phyloP scores from a whole-genome alignment of 2,797 vertebrate species.

The Phaenicophaeus curvirostris region DNA sequence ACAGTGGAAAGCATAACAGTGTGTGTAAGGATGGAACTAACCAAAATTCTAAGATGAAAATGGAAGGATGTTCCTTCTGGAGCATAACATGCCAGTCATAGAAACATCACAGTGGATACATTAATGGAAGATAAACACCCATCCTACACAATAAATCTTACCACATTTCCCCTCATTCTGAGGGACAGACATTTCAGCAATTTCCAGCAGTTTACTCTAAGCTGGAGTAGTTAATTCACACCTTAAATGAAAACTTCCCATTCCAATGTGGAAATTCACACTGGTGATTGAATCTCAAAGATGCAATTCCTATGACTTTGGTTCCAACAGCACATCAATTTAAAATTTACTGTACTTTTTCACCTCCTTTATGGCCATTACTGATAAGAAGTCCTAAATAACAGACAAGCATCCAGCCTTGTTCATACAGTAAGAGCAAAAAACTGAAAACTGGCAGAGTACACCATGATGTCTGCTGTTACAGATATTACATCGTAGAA shows the following conservation, averaged over 20 bases:
- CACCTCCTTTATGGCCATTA: not conserved
- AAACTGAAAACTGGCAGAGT: not conserved
- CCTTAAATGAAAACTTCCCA: not conserved
- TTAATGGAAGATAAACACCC: not conserved
- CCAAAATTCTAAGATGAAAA: not conserved
- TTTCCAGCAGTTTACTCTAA: not conserved
- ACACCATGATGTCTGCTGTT: fast-evolving
- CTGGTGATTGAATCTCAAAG: not conserved
- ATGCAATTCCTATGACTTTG: not conserved
- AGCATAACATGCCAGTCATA: not conserved
- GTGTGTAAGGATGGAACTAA: not conserved
- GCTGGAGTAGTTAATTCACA: not conserved
- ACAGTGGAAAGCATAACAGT: not conserved
- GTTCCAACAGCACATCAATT: not conserved
- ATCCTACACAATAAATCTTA: not conserved
- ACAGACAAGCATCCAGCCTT: not conserved
- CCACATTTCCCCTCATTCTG: not conserved
- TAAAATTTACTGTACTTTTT: not conserved
- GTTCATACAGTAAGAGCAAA: not conserved
- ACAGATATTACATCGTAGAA: not conserved
- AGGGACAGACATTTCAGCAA: not conserved
- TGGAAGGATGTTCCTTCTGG: not conserved
- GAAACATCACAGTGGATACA: not conserved
- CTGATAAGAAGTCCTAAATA: not conserved
- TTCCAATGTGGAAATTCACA: not conserved